Evolutionary conservation across 2,797 vertebrate genomes (phyloP).

Genomic region (Peromyscus attwateri): DNA sequence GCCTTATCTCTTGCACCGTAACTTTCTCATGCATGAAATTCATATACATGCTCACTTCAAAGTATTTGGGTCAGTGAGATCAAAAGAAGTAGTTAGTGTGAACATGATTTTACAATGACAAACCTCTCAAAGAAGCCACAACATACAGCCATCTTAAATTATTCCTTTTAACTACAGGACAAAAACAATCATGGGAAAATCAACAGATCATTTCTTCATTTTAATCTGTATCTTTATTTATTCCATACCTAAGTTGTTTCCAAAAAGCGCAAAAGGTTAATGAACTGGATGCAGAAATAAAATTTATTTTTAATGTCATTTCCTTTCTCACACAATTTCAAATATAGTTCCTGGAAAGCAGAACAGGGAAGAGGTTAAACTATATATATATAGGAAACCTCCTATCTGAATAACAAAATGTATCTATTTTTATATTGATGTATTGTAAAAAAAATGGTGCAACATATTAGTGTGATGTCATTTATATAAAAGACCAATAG

Average conservation of each 20-base stretch:
- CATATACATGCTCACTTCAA: neutral
- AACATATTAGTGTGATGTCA: neutral
- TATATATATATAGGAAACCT: neutral
- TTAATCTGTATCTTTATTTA: constrained; percentile 12
- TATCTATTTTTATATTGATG: neutral
- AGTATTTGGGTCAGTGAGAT: neutral
- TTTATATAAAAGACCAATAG: neutral
- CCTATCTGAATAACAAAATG: neutral
- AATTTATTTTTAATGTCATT: constrained; percentile 24
- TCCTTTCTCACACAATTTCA: neutral
- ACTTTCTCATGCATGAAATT: neutral
- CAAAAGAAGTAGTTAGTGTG: neutral
- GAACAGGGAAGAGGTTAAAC: neutral
- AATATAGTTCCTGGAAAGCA: constrained; percentile 46
- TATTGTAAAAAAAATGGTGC: neutral
- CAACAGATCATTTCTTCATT: constrained; percentile 31
- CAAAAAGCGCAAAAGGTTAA: neutral
- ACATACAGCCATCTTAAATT: constrained; percentile 36
- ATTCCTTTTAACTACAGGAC: neutral
- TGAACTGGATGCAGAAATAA: constrained; percentile 34
- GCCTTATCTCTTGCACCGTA: neutral
- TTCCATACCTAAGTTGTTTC: neutral
- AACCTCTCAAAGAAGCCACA: neutral
- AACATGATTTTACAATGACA: constrained; percentile 20
- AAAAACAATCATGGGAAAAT: neutral